These are phyloP conservation scores for Ictalurus punctatus DNA, from an alignment of 2,113 vertebrate genomes.

Conservation along the genomic window DNA sequence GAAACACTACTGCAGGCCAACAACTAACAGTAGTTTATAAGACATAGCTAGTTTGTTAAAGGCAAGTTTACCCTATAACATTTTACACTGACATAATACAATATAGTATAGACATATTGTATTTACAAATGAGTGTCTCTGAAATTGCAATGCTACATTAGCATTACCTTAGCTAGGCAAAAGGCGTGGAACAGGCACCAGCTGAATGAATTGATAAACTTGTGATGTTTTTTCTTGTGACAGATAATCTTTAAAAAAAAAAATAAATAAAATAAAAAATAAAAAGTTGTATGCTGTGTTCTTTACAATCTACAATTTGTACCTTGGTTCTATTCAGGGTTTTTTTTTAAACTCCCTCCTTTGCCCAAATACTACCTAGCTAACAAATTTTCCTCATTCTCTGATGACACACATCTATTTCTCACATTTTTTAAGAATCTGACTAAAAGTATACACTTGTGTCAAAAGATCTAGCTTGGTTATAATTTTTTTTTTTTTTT, in stretches of 20 bases:
- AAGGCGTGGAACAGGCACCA: background rate
- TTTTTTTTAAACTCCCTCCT: background rate
- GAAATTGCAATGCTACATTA: background rate
- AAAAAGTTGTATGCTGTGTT: background rate
- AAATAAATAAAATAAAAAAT: too few relatives aligned
- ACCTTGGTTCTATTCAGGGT: background rate
- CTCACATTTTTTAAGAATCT: background rate
- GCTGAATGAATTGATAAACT: background rate
- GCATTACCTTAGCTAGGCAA: background rate
- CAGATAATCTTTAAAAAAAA: background rate
- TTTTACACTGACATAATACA: background rate
- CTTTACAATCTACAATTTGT: background rate
- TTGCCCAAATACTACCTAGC: background rate
- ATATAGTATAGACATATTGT: background rate
- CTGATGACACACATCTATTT: background rate
- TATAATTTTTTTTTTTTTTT: background rate
- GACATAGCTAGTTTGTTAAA: background rate
- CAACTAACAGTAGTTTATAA: background rate
- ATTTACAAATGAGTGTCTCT: background rate
- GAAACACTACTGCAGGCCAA: background rate
- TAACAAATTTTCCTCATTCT: background rate
- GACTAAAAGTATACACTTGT: background rate
- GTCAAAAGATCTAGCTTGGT: background rate
- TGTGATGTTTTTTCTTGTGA: background rate
- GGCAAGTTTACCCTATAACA: background rate